Conservation (phyloP, 2,888 invertebrate genomes). For the Acrobasis consociella region DNA sequence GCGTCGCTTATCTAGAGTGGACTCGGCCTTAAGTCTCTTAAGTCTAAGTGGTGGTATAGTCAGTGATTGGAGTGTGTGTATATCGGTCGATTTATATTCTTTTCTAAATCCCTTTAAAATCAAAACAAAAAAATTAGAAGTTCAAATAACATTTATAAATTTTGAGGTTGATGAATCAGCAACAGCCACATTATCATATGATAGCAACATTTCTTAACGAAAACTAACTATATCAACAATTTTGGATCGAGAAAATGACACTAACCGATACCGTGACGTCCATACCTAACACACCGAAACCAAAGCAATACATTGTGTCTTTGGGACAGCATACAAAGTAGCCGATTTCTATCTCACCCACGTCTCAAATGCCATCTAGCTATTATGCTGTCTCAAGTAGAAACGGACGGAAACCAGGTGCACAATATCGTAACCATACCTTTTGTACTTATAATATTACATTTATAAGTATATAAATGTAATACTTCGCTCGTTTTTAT, state of each 20-base stretch:
- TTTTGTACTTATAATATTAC: no score
- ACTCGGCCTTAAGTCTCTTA: neutral
- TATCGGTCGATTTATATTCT: neutral
- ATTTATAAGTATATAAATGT: no score
- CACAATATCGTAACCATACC: no score
- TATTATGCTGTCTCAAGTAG: no score
- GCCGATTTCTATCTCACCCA: conserved; percentile 5
- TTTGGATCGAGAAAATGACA: neutral
- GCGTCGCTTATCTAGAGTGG: no score
- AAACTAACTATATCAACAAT: neutral
- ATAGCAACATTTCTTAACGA: neutral
- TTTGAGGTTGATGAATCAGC: no score
- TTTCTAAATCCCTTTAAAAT: neutral
- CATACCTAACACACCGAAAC: neutral
- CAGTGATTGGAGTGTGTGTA: neutral
- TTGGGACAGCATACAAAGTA: conserved; percentile 10
- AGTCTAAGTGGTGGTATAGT: neutral
- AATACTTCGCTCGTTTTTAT: no score
- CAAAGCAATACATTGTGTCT: neutral
- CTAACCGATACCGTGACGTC: conserved; percentile 1
- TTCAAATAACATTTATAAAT: neutral
- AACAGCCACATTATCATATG: no score
- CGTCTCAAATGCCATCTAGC: neutral
- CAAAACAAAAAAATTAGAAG: neutral
- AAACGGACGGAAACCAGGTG: no score